Percentiles rank a stretch among this genome's conserved stretches.
These are phyloP conservation scores for Thaumatotibia leucotreta DNA, from an alignment of 1,140 invertebrate species.

Conservation along the genomic window DNA sequence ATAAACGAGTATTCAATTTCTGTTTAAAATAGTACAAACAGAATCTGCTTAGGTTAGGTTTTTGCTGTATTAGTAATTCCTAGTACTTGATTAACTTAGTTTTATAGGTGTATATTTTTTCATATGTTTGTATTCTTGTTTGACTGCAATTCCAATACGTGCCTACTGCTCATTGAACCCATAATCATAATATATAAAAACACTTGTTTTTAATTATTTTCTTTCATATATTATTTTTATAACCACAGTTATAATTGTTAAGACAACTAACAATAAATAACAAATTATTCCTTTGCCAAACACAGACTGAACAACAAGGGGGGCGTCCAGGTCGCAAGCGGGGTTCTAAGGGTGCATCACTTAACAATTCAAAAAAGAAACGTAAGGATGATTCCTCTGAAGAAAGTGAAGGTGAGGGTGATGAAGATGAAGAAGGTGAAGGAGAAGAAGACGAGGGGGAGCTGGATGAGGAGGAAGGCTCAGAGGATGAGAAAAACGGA, in stretches of 20 bases:
- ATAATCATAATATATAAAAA: too few species aligned
- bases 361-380: constrained; percentile 67
- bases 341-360: constrained; percentile 34
- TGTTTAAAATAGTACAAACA: neutral
- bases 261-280: too few species aligned
- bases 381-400: constrained; percentile 60
- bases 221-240: too few species aligned
- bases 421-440: constrained; percentile 65
- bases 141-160: neutral
- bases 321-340: constrained; percentile 50
- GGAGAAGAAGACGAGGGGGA: constrained; percentile 66
- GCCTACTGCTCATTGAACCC: too few species aligned
- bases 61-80: neutral
- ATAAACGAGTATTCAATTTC: neutral
- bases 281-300: neutral
- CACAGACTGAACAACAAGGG: constrained; percentile 53
- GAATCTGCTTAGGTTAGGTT: neutral
- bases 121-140: neutral
- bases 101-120: neutral
- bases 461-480: constrained; percentile 70
- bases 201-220: too few species aligned
- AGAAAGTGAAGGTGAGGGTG: constrained; percentile 54
- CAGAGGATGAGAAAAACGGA: constrained; percentile 75
- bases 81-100: neutral
- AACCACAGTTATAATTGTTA: too few species aligned